Evolutionary conservation across 2,113 vertebrate genomes (phyloP).

Genomic region (Bufo bufo): DNA sequence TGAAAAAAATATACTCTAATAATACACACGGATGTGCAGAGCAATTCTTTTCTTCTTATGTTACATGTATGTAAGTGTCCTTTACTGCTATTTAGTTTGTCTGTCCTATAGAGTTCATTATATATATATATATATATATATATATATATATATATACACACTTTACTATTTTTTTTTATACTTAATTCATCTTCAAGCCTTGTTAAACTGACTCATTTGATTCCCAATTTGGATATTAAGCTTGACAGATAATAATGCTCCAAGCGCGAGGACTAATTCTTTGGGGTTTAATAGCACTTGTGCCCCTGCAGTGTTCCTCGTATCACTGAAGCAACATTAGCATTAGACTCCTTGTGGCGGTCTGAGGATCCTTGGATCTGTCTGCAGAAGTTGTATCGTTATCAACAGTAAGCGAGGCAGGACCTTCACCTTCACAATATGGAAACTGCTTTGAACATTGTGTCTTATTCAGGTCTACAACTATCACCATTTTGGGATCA

Average conservation of each 20-base stretch:
- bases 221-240: slow-evolving; percentile 52
- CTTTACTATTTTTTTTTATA: neutral
- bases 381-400: slow-evolving; percentile 32
- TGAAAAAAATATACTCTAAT: no score
- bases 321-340: slow-evolving; percentile 44
- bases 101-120: no score
- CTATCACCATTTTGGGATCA: neutral
- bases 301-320: slow-evolving; percentile 43
- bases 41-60: neutral
- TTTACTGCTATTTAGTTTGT: no score
- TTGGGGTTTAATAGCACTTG: slow-evolving; percentile 51
- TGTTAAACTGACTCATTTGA: slow-evolving; percentile 45
- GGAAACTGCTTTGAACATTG: neutral
- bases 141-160: neutral
- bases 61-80: neutral
- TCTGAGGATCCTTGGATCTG: slow-evolving; percentile 21
- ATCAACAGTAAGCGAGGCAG: slow-evolving; percentile 33
- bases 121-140: no score
- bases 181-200: slow-evolving; percentile 53
- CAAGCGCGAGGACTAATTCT: slow-evolving; percentile 37
- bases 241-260: slow-evolving; percentile 51
- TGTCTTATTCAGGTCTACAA: neutral
- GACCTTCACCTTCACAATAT: neutral
- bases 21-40: neutral
- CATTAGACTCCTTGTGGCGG: slow-evolving; percentile 42